Evolutionary conservation across 1,140 invertebrate species (phyloP), one percentile per base, ranked within the genome.

Genomic region (Halictus rubicundus): DNA sequence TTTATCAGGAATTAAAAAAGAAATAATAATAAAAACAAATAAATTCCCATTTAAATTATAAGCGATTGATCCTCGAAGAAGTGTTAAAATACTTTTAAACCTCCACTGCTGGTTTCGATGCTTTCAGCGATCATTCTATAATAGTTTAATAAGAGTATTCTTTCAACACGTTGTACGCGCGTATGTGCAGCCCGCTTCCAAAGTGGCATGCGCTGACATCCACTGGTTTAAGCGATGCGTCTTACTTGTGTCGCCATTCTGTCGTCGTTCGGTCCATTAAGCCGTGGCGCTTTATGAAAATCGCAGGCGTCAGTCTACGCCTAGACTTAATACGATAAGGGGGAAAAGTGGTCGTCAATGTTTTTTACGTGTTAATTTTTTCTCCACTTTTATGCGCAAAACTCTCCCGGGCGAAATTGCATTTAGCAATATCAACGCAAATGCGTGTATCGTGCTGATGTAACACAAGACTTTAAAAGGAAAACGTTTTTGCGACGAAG

Each of bases 261-360:
- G 70, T 66, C 66, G 66, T 46, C 82, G 65, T 68, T 46, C 72
- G 71, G 68, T 76, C 66, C 61, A 85, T 83, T 85, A 85, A 76
- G 63, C 73, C 60, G 27, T 27, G 66, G 52, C 27, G 37, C 54
- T 75, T 37, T 73, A 74, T 54, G 70, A 79, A 79, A 83, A 74
- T 79, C 68, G 54, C 60, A 23, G 52, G 21, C 73, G 72, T 27
- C 54, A 27, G 32, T 21, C 25, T 19, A 39, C 14, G n/a, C 8
- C 42, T 14, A 49, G 27, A 68, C 60, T 82, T 82, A 82, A 68
- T 72, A 49, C 16, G 75, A n/a, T 39, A 6, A 14, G 23, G 54
- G 19, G 37, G 64, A 27, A n/a, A 65, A 46, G 25, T 8, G 12
- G 2, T 27, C 37, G 1, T 59, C 27, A 19, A 3, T 2, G n/a